phyloP scores from a whole-genome alignment of 2,113 vertebrate species.

The Ibidorhyncha struthersii region DNA sequence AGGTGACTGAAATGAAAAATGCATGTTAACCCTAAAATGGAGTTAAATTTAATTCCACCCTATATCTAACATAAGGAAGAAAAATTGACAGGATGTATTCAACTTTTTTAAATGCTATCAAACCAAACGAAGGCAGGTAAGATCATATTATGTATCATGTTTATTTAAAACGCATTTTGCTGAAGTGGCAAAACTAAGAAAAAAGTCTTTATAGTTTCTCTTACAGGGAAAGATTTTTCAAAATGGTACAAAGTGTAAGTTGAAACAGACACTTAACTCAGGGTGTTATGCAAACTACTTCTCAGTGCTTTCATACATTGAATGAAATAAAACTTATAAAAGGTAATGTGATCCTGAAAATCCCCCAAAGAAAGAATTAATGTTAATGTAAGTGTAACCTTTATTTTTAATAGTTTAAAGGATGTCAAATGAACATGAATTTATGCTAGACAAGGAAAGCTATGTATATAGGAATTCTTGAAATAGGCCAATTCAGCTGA shows the following conservation, averaged over 20 bases:
- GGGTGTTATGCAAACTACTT: background rate
- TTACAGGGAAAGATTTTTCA: background rate
- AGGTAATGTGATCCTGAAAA: background rate
- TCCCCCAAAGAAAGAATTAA: background rate
- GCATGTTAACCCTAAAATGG: background rate
- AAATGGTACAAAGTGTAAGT: background rate
- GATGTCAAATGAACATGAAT: background rate
- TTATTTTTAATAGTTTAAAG: background rate
- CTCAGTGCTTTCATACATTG: background rate
- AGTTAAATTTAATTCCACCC: background rate
- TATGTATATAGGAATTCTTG: background rate
- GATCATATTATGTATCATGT: no score
- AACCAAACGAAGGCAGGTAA: background rate
- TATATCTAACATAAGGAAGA: background rate
- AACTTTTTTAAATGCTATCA: background rate
- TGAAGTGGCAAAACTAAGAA: background rate
- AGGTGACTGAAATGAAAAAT: background rate
- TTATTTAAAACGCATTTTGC: background rate
- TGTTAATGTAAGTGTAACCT: background rate
- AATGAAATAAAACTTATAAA: background rate
- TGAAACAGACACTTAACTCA: background rate
- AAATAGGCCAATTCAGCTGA: background rate
- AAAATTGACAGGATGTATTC: background rate
- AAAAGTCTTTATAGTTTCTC: background rate
- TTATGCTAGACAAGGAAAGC: background rate